Base-by-base conservation (phyloP, 2,888 invertebrate genomes). In the Leucophenga maculata region DNA sequence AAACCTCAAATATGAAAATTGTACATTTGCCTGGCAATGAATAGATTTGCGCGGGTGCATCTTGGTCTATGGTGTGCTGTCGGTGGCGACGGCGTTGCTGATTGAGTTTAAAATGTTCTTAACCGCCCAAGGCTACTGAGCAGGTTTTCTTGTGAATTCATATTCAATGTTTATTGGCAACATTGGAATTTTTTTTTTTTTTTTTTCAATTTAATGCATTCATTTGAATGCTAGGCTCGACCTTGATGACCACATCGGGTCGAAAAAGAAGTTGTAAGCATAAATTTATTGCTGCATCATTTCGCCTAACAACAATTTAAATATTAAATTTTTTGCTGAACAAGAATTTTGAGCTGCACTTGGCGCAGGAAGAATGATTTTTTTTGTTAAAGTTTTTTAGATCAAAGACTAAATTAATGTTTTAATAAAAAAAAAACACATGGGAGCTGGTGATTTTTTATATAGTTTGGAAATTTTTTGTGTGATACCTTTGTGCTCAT, bases 241-340 rank as follows among this genome's bases (percentile, higher is more conserved):
- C 60, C 60, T 60, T 60, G 60, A 18, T 16, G 44, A 39, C 8
- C 6, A 4, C 31, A 54, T 8, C 26, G 18, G 11, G 20, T 74
- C 67, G 11, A 3, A 64, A 64, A 46, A 74, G 74, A 75, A 77
- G 72, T 78, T 65, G 59, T 70, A 71, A 77, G 78, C 11, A 22
- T 57, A 69, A 57, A 64, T 69, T 70, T 74, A 66, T 68, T 77
- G 75, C 80, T 71, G 65, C 74, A 75, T 74, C 78, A 73, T 72
- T 64, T 68, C 66, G 26, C 32, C 13, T 11, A 52, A 18, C 46
- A 39, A 44, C 31, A 13, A 9, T 39, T n/a, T 31, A n/a, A 57
- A 14, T 57, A 14, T 26, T 11, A 11, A 20, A 13, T 18, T 57
- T 26, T 3, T 57, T 14, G 26, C 26, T 26, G 13, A 26, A 22